A percentile compares a stretch with the other conserved stretches of the same genome.
Conservation (phyloP, 2,113 vertebrate genomes). For the Meriones unguiculatus region DNA sequence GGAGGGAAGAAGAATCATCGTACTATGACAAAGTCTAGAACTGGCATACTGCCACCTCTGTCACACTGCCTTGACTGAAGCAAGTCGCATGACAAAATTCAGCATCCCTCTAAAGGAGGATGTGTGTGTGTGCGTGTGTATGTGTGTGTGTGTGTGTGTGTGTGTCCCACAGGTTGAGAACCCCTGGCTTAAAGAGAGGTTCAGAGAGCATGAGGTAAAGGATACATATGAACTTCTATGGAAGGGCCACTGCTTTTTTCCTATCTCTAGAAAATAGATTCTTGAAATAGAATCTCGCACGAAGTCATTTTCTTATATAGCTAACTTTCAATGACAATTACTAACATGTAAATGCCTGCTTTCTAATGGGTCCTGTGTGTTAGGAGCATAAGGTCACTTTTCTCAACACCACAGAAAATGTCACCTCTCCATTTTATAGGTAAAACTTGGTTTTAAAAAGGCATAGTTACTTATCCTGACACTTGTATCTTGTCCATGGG, state of each 20-base stretch:
- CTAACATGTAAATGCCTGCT: not conserved
- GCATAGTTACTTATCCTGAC: not conserved
- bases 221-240: not conserved
- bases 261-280: not conserved
- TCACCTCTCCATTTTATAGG: not conserved
- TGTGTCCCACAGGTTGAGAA: not conserved
- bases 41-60: not conserved
- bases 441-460: conserved; percentile 15
- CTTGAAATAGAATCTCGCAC: not conserved
- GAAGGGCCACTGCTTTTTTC: not conserved
- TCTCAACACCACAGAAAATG: not conserved
- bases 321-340: not conserved
- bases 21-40: not conserved
- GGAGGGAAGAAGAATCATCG: not conserved
- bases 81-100: not conserved
- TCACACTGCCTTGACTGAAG: not conserved
- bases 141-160: not conserved
- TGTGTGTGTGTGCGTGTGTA: not conserved
- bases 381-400: not conserved
- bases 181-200: not conserved
- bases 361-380: not conserved
- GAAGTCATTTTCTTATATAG: not conserved
- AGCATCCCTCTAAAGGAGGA: not conserved
- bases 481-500: not conserved
- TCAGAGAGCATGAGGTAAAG: not conserved